Evolutionary conservation across 2,797 vertebrate species (phyloP), one percentile per base, ranked within the genome.

Genomic region (Gadopsis marmoratus): DNA sequence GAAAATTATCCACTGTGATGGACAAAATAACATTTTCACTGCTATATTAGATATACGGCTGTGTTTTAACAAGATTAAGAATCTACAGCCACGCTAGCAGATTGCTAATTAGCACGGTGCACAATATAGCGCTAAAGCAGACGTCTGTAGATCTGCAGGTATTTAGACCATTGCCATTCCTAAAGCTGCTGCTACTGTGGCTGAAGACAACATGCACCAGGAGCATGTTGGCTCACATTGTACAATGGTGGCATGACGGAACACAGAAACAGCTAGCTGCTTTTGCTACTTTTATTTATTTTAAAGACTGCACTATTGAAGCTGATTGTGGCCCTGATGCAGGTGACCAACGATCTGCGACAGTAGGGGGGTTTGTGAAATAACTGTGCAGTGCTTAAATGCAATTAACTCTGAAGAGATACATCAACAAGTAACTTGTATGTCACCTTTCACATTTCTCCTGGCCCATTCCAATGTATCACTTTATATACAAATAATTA

Each of bases 221-320:
- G 0, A 43, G 33, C 21, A 39, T n/a, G 50, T 35, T 63, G 3
- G 35, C 56, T 76, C 26, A 19, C 35, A 35, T 56, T 53, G 7
- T 6, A 14, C 39, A 61, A 31, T 4, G 21, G 29, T 13, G 13
- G 17, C 50, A 19, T 21, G 19, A 21, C 53, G 45, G 47, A 59
- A 72, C 54, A 68, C 43, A 51, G 13, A 75, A 41, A 71, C 10
- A 71, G 39, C 51, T n/a, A 14, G 29, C 6, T 55, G 55, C 45
- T 51, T 91, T 89, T 86, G 79, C 83, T 85, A 88, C 85, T 78
- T 89, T 86, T 75, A 87, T 94, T 93, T 90, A 92, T 92, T 85
- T 74, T 55, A 91, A 87, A 88, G 82, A 88, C 81, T 84, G 89
- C 81, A 84, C 75, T 76, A 76, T 60, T 78, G 82, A 78, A 85